Conservation (phyloP, 1,140 invertebrate species). For the Habropoda laboriosa region DNA sequence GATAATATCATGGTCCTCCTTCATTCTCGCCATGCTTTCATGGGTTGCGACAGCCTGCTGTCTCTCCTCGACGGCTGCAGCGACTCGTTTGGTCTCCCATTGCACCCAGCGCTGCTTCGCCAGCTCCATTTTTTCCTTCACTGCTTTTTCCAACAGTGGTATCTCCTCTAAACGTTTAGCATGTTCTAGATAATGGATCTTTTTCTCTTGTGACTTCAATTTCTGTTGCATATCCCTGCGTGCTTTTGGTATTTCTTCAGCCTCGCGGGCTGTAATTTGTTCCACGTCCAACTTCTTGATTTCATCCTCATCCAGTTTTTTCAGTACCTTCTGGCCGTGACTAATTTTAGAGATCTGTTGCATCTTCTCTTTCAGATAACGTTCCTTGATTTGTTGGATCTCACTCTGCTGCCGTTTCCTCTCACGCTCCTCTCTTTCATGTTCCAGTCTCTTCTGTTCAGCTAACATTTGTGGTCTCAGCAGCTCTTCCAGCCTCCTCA, state of each 20-base stretch:
- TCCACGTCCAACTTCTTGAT: slow-evolving; percentile 93
- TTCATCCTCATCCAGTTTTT: slow-evolving; percentile 95
- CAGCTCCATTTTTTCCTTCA: slow-evolving; percentile 92
- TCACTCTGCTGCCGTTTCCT: slow-evolving; percentile 90
- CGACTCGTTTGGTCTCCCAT: slow-evolving; percentile 93
- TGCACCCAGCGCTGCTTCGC: slow-evolving; percentile 95
- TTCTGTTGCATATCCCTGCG: slow-evolving; percentile 93
- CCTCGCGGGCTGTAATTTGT: slow-evolving; percentile 91
- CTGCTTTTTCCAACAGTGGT: slow-evolving; percentile 91
- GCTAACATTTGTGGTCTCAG: slow-evolving; percentile 89
- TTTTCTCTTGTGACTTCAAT: slow-evolving; percentile 96
- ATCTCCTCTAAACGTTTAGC: slow-evolving; percentile 97
- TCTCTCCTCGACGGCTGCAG: slow-evolving; percentile 91
- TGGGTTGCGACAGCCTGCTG: slow-evolving; percentile 91
- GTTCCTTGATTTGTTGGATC: slow-evolving; percentile 91
- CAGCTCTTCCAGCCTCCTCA: slow-evolving; percentile 91
- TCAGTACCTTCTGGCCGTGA: slow-evolving; percentile 95
- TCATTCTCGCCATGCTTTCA: slow-evolving; percentile 91
- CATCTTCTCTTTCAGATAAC: slow-evolving; percentile 93
- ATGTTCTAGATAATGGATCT: slow-evolving; percentile 96
- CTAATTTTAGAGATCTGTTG: slow-evolving; percentile 94
- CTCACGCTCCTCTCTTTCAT: slow-evolving; percentile 92
- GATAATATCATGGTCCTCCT: slow-evolving; percentile 91
- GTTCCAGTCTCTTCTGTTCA: slow-evolving; percentile 93
- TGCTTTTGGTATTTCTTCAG: slow-evolving; percentile 94